These are phyloP conservation scores for Mustelus asterias DNA, from an alignment of 2,113 vertebrate genomes.

Conservation along the genomic window DNA sequence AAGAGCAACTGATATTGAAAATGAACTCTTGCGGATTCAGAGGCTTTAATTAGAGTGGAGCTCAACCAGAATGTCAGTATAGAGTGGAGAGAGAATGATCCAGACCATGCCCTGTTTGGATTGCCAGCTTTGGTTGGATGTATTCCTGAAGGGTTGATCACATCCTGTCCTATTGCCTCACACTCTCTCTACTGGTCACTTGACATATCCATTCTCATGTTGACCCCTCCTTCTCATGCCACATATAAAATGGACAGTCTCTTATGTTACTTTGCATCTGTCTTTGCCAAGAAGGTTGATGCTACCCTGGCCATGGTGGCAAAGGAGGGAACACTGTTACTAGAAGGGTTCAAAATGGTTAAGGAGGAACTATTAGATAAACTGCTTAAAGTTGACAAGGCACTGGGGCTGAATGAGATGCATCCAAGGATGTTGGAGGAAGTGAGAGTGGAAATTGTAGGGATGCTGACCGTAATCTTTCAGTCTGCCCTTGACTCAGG, in stretches of 20 bases:
- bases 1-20: background rate
- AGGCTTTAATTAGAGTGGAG: background rate
- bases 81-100: background rate
- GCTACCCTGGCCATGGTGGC: too few relatives aligned
- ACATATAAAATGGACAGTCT: background rate
- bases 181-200: background rate
- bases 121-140: background rate
- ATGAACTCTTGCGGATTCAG: background rate
- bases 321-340: too few relatives aligned
- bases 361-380: too few relatives aligned
- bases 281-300: too few relatives aligned
- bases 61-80: background rate
- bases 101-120: background rate
- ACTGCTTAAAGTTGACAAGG: too few relatives aligned
- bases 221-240: background rate
- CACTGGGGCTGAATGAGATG: too few relatives aligned
- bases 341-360: too few relatives aligned
- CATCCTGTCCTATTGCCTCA: background rate
- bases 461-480: too few relatives aligned
- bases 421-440: too few relatives aligned
- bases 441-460: too few relatives aligned
- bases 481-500: too few relatives aligned
- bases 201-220: background rate
- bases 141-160: background rate
- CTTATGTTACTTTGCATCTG: background rate